Base-by-base conservation (phyloP, 1,140 invertebrate species). In the Leptinotarsa defecta region DNA sequence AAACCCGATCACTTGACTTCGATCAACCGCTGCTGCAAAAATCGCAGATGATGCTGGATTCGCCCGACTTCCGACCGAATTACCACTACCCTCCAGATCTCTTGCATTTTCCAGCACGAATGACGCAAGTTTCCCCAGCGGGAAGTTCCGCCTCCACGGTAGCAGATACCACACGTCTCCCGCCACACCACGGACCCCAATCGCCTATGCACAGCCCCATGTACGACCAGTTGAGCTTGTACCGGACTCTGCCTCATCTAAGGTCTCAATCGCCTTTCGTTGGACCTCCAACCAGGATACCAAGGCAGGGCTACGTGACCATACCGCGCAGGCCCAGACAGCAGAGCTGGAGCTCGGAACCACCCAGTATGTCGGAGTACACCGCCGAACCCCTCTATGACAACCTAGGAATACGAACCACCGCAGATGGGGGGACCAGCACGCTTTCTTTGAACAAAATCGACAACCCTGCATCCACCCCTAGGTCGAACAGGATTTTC, bases 341-440 rank as follows among this genome's bases (percentile, higher is more conserved):
- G 1, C 94, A 93, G 75, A 95, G 94, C 93, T 92, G 92, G 70
- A 88, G 87, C 76, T 88, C 87, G 74, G 88, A 89, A 80, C 84
- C 84, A 11, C 79, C 84, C 6, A 76, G 80, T 1, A 74, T 67
- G 48, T 73, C 64, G 11, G 79, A 82, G 4, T 81, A 85, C 34
- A 87, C 89, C 20, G 86, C 89, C 24, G 94, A 95, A 81, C 94
- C 94, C 0, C 89, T 95, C 3, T 96, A 96, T 82, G 94, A 96
- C 81, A 95, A 95, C 81, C 85, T 96, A 15, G 95, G 94, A 0
- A 85, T 92, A 1, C 88, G 94, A 67, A 95, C 93, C 2, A 95
- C 94, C n/a, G 94, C 93, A 1, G 92, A 94, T 76, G 94, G 94
- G 8, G 94, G 93, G 78, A 52, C 95, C 94, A 0, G 91, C 90